Evolutionary conservation across 2,888 invertebrate species (phyloP).

Genomic region (Hyppa rectilinea): DNA sequence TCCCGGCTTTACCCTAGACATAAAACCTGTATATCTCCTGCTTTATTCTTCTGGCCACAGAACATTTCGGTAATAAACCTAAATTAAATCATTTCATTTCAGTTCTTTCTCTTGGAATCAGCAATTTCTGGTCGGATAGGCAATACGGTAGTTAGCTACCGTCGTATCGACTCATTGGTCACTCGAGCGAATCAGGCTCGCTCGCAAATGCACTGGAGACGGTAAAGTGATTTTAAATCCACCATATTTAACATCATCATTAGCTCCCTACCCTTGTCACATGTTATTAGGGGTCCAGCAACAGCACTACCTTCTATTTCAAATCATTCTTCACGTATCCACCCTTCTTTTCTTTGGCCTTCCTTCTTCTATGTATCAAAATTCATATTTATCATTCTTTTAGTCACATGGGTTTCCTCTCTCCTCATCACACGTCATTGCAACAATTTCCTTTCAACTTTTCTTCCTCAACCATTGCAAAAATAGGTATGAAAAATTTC

Average conservation of each 20-base stretch:
- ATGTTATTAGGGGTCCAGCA: neutral
- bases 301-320: neutral
- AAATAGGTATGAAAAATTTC: neutral
- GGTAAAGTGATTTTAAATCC: neutral
- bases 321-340: neutral
- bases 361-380: no score
- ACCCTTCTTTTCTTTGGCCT: neutral
- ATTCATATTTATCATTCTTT: no score
- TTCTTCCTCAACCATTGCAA: slow-evolving; percentile 1
- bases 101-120: neutral
- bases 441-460: neutral
- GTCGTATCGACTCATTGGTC: slow-evolving; percentile 28
- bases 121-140: slow-evolving; percentile 35
- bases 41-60: neutral
- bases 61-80: neutral
- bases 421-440: neutral
- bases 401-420: no score
- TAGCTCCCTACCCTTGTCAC: neutral
- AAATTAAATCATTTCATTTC: slow-evolving; percentile 9
- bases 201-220: slow-evolving; percentile 11
- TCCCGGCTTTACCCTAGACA: no score
- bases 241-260: neutral
- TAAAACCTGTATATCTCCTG: neutral
- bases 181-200: slow-evolving; percentile 27
- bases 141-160: slow-evolving; percentile 14